Conservation (phyloP, 2,113 vertebrate genomes). For the Corythornis vintsioides region DNA sequence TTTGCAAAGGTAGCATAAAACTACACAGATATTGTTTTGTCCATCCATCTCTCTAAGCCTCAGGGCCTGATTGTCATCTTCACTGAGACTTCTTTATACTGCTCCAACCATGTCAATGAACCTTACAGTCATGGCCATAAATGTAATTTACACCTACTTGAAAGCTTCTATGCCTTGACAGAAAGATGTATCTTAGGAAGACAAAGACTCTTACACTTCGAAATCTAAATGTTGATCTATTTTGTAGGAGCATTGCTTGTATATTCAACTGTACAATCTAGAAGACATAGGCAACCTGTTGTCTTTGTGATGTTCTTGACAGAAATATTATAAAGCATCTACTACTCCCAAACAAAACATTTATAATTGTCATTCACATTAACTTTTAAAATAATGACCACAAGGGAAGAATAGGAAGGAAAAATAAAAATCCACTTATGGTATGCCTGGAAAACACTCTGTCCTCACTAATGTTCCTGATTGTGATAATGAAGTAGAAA, state of each 20-base stretch:
- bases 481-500: neutral
- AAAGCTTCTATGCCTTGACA: conserved; percentile 19
- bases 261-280: neutral
- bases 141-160: conserved; percentile 60
- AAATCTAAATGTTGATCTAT: conserved; percentile 27
- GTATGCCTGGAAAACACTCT: neutral
- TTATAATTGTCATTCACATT: neutral
- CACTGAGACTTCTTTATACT: conserved; percentile 48
- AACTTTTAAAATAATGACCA: neutral
- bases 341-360: neutral
- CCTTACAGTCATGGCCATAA: conserved; percentile 50
- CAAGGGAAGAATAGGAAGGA: neutral
- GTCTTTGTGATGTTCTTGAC: neutral
- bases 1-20: conserved; percentile 49
- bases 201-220: neutral
- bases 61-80: conserved; percentile 63
- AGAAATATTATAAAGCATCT: neutral
- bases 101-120: conserved; percentile 62
- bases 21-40: conserved; percentile 40
- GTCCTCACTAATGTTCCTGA: fast-evolving
- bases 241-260: neutral
- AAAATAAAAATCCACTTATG: neutral
- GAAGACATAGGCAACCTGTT: neutral
- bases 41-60: conserved; percentile 57
- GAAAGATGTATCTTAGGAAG: conserved; percentile 22